Percentiles rank a stretch among this genome's conserved stretches.
These are phyloP conservation scores for Ostrea denselamellosa DNA, from an alignment of 1,140 invertebrate species.

Conservation along the genomic window DNA sequence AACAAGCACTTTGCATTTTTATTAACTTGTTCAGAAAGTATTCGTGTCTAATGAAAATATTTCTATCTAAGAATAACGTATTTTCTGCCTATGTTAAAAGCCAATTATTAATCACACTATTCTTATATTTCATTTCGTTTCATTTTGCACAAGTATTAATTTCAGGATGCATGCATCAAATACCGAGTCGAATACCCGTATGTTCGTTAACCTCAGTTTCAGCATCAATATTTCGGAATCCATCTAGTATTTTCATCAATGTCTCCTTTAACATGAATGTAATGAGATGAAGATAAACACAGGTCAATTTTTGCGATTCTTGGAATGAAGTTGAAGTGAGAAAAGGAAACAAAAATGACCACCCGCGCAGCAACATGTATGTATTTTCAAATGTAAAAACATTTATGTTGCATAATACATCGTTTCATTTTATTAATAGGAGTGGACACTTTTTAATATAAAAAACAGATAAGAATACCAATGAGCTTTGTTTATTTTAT, in stretches of 20 bases:
- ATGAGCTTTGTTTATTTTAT: too few relatives aligned
- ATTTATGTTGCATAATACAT: too few relatives aligned
- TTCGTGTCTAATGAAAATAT: background rate
- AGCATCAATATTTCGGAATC: constrained; percentile 30
- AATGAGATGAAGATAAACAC: constrained; percentile 22
- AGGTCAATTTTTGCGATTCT: too few relatives aligned
- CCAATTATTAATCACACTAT: too few relatives aligned
- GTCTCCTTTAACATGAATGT: background rate
- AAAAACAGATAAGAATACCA: too few relatives aligned
- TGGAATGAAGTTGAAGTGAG: background rate
- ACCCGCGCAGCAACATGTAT: constrained; percentile 71
- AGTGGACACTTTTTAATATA: too few relatives aligned
- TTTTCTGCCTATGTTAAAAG: background rate
- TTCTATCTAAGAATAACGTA: background rate
- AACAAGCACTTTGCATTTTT: too few relatives aligned
- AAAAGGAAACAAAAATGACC: constrained; percentile 41
- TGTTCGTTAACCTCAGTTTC: constrained; percentile 44
- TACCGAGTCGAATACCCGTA: too few relatives aligned
- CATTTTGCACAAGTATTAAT: too few relatives aligned
- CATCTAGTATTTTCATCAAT: background rate
- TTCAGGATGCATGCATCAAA: background rate
- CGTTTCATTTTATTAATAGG: too few relatives aligned
- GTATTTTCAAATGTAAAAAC: constrained; percentile 12
- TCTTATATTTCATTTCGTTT: too few relatives aligned
- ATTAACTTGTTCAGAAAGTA: background rate